Conservation (phyloP, 2,113 vertebrate species). For the Amblyornis subalaris region DNA sequence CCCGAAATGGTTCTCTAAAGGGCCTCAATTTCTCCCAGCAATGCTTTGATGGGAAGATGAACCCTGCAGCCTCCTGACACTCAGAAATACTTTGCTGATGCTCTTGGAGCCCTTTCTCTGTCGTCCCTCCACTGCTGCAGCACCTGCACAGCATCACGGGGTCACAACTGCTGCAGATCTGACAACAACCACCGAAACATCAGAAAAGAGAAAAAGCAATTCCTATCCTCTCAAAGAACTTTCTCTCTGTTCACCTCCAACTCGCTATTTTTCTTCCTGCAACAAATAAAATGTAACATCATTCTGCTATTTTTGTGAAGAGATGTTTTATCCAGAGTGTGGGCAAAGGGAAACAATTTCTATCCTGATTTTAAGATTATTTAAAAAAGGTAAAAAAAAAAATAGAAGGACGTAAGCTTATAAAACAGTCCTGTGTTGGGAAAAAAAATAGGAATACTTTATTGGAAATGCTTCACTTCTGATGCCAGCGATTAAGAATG, state of each 20-base stretch:
- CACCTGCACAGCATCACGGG: not conserved
- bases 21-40: not conserved
- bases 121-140: not conserved
- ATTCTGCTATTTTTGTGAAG: not conserved
- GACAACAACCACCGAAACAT: not conserved
- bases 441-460: not conserved
- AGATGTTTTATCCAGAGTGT: not conserved
- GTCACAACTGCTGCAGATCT: not conserved
- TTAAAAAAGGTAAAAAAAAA: not conserved
- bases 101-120: not conserved
- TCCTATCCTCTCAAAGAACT: not conserved
- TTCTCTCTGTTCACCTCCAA: not conserved
- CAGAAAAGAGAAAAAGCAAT: not conserved
- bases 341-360: not conserved
- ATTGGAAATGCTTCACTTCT: not conserved
- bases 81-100: not conserved
- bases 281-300: not conserved
- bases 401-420: not conserved
- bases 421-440: not conserved
- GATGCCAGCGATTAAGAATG: not conserved
- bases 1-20: not conserved
- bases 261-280: not conserved
- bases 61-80: not conserved
- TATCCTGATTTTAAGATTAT: not conserved
- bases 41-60: not conserved